Conservation (phyloP, 2,113 vertebrate species). For the Tauraco erythrolophus region DNA sequence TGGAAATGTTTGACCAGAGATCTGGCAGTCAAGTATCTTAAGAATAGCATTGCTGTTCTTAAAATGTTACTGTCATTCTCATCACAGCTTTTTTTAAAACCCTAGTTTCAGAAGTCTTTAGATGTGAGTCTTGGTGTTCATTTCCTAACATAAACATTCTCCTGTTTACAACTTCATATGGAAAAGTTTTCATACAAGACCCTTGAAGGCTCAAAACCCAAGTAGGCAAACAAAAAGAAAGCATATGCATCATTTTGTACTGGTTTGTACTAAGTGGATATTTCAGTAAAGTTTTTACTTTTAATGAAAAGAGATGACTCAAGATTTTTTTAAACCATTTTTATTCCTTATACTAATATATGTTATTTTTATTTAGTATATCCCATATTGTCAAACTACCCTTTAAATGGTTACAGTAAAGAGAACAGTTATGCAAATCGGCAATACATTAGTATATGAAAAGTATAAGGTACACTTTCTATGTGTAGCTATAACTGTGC, state of each 20-base stretch:
- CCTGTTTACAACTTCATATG: not conserved
- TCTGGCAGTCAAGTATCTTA: not conserved
- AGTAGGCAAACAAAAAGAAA: not conserved
- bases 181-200: not conserved
- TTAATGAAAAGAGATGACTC: not conserved
- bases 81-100: not conserved
- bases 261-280: not conserved
- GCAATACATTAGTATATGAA: not conserved
- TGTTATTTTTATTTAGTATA: not conserved
- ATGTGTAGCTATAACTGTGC: not conserved
- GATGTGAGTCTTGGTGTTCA: not conserved
- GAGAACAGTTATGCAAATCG: not conserved
- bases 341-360: not conserved
- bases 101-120: not conserved
- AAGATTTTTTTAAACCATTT: not conserved
- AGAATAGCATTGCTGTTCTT: not conserved
- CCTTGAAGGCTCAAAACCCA: not conserved
- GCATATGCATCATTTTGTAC: not conserved
- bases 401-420: not conserved
- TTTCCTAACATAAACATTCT: not conserved
- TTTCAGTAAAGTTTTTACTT: not conserved
- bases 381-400: not conserved
- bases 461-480: not conserved
- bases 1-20: not conserved
- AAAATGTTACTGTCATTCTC: not conserved